Evolutionary conservation across 1,140 invertebrate species (phyloP).

Genomic region (Heliothis subflexa): DNA sequence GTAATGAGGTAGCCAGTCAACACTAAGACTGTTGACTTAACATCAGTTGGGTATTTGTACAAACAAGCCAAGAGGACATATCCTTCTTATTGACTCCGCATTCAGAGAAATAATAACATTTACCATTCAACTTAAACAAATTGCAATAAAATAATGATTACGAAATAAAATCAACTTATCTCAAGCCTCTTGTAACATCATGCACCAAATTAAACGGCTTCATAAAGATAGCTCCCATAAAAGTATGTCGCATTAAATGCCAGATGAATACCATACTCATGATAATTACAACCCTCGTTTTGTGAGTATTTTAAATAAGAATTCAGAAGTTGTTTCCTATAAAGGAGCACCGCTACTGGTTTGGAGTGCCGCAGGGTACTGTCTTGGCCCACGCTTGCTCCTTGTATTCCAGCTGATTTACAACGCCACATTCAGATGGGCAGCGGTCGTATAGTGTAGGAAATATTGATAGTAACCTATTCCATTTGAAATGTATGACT

Average conservation of each 20-base stretch:
- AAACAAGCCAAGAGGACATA: background rate
- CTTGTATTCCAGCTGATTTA: conserved; percentile 45
- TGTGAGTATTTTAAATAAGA: conserved; percentile 15
- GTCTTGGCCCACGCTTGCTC: conserved; percentile 65
- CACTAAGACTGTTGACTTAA: background rate
- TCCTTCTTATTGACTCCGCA: background rate
- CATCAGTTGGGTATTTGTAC: background rate
- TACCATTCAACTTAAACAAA: conserved; percentile 1
- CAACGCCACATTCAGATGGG: conserved; percentile 14
- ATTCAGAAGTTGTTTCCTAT: conserved; percentile 34
- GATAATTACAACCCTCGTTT: conserved; percentile 25
- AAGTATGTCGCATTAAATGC: background rate
- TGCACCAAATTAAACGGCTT: conserved; percentile 4
- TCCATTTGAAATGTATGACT: conserved; percentile 1
- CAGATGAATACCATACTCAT: conserved; percentile 21
- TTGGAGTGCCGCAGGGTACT: conserved; percentile 65
- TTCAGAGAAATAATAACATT: conserved; percentile 17
- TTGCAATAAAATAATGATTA: conserved; percentile 30
- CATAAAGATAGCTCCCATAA: conserved; percentile 26
- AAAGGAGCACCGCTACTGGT: conserved; percentile 57
- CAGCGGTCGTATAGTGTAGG: conserved; percentile 5
- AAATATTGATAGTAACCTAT: conserved; percentile 24
- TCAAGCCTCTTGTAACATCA: background rate
- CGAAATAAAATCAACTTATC: conserved; percentile 17
- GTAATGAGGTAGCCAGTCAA: conserved; percentile 4